Percentiles rank a stretch among this genome's conserved stretches.
These are phyloP conservation scores for Drosophila paramelanica DNA, from an alignment of 2,888 invertebrate genomes.

Conservation along the genomic window DNA sequence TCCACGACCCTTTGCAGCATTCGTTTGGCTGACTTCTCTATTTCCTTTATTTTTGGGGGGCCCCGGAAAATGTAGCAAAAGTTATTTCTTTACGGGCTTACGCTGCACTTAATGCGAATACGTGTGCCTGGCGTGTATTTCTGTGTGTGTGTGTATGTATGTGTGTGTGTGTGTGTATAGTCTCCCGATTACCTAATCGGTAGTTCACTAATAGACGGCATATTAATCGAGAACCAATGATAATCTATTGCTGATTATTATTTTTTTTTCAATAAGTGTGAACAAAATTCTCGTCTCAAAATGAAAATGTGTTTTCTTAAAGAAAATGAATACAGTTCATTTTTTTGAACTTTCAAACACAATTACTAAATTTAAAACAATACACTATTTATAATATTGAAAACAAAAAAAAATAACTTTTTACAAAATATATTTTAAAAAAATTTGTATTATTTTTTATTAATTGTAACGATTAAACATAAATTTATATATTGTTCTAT, in stretches of 20 bases:
- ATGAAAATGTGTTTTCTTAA: no score
- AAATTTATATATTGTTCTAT: no score
- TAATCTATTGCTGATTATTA: background rate
- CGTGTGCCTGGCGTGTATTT: constrained; percentile 9
- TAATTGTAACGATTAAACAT: no score
- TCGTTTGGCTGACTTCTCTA: constrained; percentile 55
- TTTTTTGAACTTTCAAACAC: no score
- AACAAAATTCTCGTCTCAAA: no score
- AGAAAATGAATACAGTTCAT: no score
- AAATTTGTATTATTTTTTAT: no score
- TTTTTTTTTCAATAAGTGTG: no score
- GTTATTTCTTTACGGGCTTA: constrained; percentile 74
- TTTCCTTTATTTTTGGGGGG: constrained; percentile 53
- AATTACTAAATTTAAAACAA: no score
- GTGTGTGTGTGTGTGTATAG: constrained; percentile 27
- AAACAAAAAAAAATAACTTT: no score
- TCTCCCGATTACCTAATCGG: constrained; percentile 51
- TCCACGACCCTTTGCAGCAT: constrained; percentile 39
- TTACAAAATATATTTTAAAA: no score
- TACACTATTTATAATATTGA: no score
- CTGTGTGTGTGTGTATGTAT: constrained; percentile 6
- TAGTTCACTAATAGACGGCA: constrained; percentile 13
- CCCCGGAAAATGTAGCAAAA: constrained; percentile 70
- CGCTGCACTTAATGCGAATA: constrained; percentile 61
- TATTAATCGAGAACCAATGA: background rate